Base-by-base conservation (phyloP, 2,113 vertebrate genomes). In the Pituophis catenifer region DNA sequence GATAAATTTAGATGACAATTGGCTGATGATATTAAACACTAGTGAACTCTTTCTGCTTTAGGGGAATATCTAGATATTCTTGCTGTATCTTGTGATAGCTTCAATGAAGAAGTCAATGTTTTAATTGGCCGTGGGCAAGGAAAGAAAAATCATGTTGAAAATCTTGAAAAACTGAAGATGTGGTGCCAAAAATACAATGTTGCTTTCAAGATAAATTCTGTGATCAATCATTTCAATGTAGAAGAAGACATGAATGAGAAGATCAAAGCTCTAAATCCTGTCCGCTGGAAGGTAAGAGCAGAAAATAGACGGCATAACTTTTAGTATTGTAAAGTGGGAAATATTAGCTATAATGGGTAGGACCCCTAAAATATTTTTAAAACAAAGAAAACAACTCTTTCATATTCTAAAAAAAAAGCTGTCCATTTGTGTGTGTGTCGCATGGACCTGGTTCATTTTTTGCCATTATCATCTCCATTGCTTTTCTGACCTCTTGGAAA, bases 131-230 rank as follows among this genome's bases (percentile, higher is more conserved):
- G 99, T 92, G 95, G 97, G 21, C 99, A 99, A 94, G 98, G 99
- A 13, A 98, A 94, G 88, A 99, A 98, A 94, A 99, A 98, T 95
- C 99, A 99, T 0, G 94, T 99, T 8, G 98, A 99, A 85, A 99
- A 98, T 86, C 97, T 99, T 0, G 97, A 97, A 29, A 99, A 97
- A 92, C 97, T 99, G 90, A 95, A 97, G 15, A 92, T 13, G 11
- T 99, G 99, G 99, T 99, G 99, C 94, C 95, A 88, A 19, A 94
- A 99, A 0, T 99, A 99, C 44, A 97, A 96, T 91, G 98, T 99
- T 93, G 99, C 99, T 5, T 99, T 99, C 97, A 99, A 99, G 96
- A 98, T 99, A 94, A 99, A 99, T 92, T 99, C 99, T 0, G 99
- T 99, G 89, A 98, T 99, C 94, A 99, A 99, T 95, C 98, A 97